Evolutionary conservation across 2,797 vertebrate genomes (phyloP).

Genomic region (Sus cebifrons): DNA sequence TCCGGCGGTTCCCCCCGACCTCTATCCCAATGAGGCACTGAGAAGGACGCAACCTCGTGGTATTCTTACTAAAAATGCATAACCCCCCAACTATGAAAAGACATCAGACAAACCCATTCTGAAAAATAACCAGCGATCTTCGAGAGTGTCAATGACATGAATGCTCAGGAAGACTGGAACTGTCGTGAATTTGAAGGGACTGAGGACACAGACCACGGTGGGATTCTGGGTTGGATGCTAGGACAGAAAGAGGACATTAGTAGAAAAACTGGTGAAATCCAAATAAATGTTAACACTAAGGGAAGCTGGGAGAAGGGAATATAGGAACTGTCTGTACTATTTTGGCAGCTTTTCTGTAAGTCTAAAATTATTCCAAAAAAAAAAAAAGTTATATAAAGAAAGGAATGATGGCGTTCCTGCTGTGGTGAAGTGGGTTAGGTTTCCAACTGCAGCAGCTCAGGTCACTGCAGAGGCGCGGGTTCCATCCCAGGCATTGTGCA

Average conservation of each 20-base stretch:
- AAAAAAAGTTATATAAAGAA: not conserved
- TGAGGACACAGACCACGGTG: not conserved
- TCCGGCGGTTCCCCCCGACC: not conserved
- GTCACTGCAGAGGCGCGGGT: too few relatives aligned
- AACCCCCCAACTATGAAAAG: conserved; percentile 12
- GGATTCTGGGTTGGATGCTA: conserved; percentile 10
- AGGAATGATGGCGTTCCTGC: too few relatives aligned
- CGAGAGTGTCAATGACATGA: not conserved
- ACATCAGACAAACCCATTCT: not conserved
- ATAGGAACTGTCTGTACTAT: not conserved
- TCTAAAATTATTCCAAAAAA: conserved; percentile 47
- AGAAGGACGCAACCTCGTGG: not conserved
- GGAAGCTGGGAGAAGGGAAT: not conserved
- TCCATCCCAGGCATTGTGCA: too few relatives aligned
- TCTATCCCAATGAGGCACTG: fast-evolving
- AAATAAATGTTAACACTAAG: not conserved
- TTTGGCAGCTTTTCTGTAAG: conserved; percentile 46
- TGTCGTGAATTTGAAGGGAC: not conserved
- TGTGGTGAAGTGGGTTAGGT: too few relatives aligned
- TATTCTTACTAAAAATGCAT: conserved; percentile 30
- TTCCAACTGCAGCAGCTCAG: too few relatives aligned
- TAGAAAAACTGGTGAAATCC: conserved; percentile 19
- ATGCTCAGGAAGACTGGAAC: not conserved
- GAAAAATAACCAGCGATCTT: conserved; percentile 1
- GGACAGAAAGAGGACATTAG: not conserved